Evolutionary conservation across 2,888 invertebrate genomes (phyloP), one percentile per base, ranked within the genome.

Genomic region (Eristalis pertinax): DNA sequence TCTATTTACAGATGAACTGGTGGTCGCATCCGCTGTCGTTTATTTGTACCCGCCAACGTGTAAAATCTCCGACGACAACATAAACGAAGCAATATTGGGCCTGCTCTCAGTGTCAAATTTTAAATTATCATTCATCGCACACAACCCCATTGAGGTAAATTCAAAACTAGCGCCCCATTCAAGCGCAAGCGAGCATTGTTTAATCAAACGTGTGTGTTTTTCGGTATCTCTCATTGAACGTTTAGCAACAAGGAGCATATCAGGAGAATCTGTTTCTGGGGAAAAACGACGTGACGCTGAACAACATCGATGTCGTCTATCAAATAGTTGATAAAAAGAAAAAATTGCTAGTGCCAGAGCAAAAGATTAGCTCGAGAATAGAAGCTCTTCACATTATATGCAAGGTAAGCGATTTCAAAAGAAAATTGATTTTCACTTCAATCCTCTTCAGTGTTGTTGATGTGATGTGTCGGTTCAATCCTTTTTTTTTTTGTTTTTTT

Each of bases 51-150:
- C 96, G 73, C 96, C 98, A 15, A 92, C 92, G 32, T 91, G 92
- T 26, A 92, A 92, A 56, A 91, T 92, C 70, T 91, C 91, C 19
- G 90, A 90, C n/a, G 96, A 96, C n/a, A 83, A 81, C 90, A 96
- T 97, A 90, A 94, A 96, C 85, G 97, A 96, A 91, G 97, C 97
- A 75, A 95, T 96, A 83, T 96, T 96, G 84, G 99, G 99, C 0
- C 95, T 96, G 35, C 94, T 99, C 82, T 96, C 96, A 91, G 96
- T 98, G 85, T 99, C 99, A 82, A 99, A 98, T 94, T 98, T 98
- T 92, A 97, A 98, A 93, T 94, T 99, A 38, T 96, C 97, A 35
- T 98, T 98, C 94, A 95, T 97, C 76, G 96, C 97, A 0, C 75
- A 91, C 65, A 83, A 88, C 60, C 82, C 82, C 10, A 50, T 32